A percentile compares a stretch with the other conserved stretches of the same genome.
Conservation (phyloP, 2,113 vertebrate species). For the Hemichromis elongatus region DNA sequence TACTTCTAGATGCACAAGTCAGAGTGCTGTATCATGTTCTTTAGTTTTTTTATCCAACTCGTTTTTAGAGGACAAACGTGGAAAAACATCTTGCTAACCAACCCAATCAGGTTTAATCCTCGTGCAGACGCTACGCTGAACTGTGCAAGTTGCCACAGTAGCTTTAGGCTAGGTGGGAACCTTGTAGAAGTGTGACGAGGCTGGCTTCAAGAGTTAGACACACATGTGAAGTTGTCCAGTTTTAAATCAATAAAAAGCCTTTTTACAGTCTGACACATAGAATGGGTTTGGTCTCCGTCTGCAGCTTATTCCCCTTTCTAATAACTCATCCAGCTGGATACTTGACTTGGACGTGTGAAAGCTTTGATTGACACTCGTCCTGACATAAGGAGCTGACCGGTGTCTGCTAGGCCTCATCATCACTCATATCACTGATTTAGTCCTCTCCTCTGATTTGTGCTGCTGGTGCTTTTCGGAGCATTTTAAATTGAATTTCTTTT, state of each 20-base stretch:
- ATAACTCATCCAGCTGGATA: neutral
- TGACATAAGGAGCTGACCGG: neutral
- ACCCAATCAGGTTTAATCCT: rapidly evolving
- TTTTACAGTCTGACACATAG: neutral
- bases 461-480: neutral
- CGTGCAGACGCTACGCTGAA: rapidly evolving
- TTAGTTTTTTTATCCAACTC: neutral
- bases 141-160: neutral
- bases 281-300: neutral
- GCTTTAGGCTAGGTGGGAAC: neutral
- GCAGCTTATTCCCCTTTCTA: rapidly evolving
- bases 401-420: neutral
- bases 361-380: neutral
- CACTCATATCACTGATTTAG: neutral
- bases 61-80: neutral
- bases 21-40: neutral
- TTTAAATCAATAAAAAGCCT: neutral
- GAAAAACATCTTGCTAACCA: neutral
- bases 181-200: neutral
- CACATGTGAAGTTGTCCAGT: rapidly evolving
- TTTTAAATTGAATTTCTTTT: neutral
- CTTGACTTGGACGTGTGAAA: neutral
- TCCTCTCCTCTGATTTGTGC: neutral
- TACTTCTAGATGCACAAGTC: neutral
- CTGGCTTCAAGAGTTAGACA: neutral